Base-by-base conservation (phyloP, 2,113 vertebrate species). In the Microcebus tavaratra region DNA sequence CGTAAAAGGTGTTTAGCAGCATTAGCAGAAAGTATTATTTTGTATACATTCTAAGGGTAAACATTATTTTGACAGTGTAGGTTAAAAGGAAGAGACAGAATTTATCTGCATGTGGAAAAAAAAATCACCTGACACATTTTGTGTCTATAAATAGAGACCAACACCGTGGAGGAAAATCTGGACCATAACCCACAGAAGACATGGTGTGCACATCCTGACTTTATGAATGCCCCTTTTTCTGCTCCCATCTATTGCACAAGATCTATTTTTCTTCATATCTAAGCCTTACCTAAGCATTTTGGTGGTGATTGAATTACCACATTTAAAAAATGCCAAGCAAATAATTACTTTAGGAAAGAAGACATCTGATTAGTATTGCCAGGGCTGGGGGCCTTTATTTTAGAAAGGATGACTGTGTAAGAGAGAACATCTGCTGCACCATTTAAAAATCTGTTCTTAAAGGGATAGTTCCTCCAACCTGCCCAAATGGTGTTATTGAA, bases 61-160 rank as follows among this genome's bases (percentile, higher is more conserved):
- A 88, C 42, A 63, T 92, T 83, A 55, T 29, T 89, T 97, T 87
- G n/a, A 67, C 11, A 81, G 70, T 36, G 27, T 94, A 53, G 45
- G 11, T 78, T 89, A 79, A 91, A 83, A 75, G 53, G 9, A 91
- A 68, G 39, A 88, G 14, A 42, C 7, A 84, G 70, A 84, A 95
- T 88, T 95, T 87, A 93, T 83, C 29, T 84, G 61, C 29, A 73
- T 68, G 11, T 29, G 82, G 50, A 34, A 91, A 88, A 90, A 87
- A 50, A 50, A 72, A 81, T 53, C 83, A 94, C 91, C 42, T 90
- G 82, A 80, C 91, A 93, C 23, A 42, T 67, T 97, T 34, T 83
- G 61, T 55, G 84, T 78, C 78, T 90, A 95, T 87, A 97, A 97
- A 95, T 75, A 87, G 96, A 89, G 85, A 39, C 70, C 55, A 76